Evolutionary conservation across 2,113 vertebrate species (phyloP).

Genomic region (Lepidothrix coronata): DNA sequence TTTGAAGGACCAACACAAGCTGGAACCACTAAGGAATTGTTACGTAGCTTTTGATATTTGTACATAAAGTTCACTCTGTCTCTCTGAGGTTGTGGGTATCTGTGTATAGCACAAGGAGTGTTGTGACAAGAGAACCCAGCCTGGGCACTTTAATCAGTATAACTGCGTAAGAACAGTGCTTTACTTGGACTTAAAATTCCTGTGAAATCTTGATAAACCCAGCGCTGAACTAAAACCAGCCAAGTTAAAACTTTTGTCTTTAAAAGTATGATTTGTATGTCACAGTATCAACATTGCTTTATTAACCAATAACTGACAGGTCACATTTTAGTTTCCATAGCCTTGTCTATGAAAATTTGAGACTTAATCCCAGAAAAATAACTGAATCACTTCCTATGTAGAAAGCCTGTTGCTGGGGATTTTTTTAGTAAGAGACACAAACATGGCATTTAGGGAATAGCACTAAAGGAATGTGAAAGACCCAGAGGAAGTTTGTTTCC

Average conservation of each 20-base stretch:
- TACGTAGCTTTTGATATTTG: neutral
- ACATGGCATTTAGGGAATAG: neutral
- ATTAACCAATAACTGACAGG: neutral
- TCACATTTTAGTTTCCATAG: neutral
- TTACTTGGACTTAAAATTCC: neutral
- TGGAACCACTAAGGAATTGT: neutral
- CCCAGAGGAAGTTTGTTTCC: slow-evolving; percentile 14
- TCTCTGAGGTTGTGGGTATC: neutral
- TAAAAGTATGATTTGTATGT: neutral
- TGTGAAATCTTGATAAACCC: neutral
- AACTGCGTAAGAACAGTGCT: neutral
- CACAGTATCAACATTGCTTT: neutral
- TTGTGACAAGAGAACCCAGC: neutral
- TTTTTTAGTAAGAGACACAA: slow-evolving; percentile 8
- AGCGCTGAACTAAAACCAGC: neutral
- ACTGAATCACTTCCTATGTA: neutral
- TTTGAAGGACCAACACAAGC: neutral
- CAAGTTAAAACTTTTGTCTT: neutral
- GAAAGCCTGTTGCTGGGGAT: neutral
- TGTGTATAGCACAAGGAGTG: neutral
- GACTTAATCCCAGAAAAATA: neutral
- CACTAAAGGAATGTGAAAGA: slow-evolving; percentile 18
- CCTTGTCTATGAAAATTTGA: neutral
- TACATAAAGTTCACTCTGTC: neutral
- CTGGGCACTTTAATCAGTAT: neutral